phyloP scores from a whole-genome alignment of 2,797 vertebrate species.

The Anguilla anguilla region DNA sequence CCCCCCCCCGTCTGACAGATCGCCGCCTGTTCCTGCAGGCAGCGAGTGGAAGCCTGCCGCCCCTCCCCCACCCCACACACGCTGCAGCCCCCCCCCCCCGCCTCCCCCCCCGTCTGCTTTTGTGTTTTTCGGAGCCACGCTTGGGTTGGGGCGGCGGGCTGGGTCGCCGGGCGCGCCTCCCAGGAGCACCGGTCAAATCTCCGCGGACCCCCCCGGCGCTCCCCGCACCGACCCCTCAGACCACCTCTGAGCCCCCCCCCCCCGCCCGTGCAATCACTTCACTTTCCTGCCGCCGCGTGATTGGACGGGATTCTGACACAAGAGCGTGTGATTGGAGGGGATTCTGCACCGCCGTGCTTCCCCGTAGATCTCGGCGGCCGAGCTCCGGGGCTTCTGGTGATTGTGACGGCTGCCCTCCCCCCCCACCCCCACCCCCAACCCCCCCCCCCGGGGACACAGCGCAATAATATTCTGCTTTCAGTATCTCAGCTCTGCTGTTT shows the following conservation, averaged over 20 bases:
- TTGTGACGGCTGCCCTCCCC: neutral
- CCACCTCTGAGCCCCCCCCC: neutral
- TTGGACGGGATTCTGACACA: neutral
- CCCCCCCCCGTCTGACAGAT: neutral
- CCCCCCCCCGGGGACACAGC: neutral
- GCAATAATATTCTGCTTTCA: neutral
- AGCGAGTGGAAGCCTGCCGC: too few species aligned
- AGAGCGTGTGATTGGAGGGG: neutral
- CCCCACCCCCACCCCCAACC: too few species aligned
- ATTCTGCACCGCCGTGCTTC: neutral
- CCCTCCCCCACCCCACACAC: neutral
- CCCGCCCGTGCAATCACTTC: neutral
- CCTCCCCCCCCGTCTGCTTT: too few species aligned
- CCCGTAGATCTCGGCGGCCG: neutral
- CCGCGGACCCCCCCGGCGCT: neutral
- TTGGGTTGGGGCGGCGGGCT: too few species aligned
- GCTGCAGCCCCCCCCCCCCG: too few species aligned
- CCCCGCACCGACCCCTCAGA: neutral
- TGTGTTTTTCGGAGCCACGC: too few species aligned
- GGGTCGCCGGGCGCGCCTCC: too few species aligned
- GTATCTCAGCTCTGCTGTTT: neutral
- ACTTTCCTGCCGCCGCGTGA: too few species aligned
- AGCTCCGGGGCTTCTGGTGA: neutral
- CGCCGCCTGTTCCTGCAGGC: neutral
- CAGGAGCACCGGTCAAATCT: too few species aligned